A percentile compares a stretch with the other conserved stretches of the same genome.
Evolutionary conservation across 2,113 vertebrate genomes (phyloP).

Genomic region (Chloropsis cyanopogon): DNA sequence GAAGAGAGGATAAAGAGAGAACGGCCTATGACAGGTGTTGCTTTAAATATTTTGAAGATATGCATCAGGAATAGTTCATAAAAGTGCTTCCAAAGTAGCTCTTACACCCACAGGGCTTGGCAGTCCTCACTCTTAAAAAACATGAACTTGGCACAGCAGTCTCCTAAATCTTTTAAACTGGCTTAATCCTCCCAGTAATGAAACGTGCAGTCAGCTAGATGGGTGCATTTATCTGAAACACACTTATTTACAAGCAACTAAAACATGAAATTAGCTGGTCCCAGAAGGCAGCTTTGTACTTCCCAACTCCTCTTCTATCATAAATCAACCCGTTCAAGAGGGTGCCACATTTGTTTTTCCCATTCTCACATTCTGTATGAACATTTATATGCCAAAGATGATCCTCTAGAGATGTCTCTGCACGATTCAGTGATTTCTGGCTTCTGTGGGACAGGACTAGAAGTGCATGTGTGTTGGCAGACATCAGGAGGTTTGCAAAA

Average conservation of each 20-base stretch:
- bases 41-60: slow-evolving; percentile 52
- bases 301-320: slow-evolving; percentile 20
- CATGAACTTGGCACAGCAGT: neutral
- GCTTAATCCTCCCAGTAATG: slow-evolving; percentile 49
- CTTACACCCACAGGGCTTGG: slow-evolving; percentile 11
- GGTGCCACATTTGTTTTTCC: slow-evolving; percentile 64
- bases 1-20: slow-evolving; percentile 11
- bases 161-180: slow-evolving; percentile 57
- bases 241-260: slow-evolving; percentile 61
- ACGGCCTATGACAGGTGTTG: neutral
- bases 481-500: slow-evolving; percentile 39
- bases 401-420: slow-evolving; percentile 46
- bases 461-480: slow-evolving; percentile 40
- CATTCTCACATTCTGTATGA: slow-evolving; percentile 55
- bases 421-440: slow-evolving; percentile 54
- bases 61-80: slow-evolving; percentile 43
- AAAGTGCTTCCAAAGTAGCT: slow-evolving; percentile 56
- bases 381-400: slow-evolving; percentile 34
- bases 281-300: slow-evolving; percentile 32
- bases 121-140: slow-evolving; percentile 4
- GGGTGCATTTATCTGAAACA: slow-evolving; percentile 55
- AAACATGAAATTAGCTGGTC: slow-evolving; percentile 64
- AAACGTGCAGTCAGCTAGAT: slow-evolving; percentile 32
- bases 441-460: slow-evolving; percentile 34
- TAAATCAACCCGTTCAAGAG: slow-evolving; percentile 62